Evolutionary conservation across 2,888 invertebrate genomes (phyloP), one percentile per base, ranked within the genome.

Genomic region (Pogonocherus hispidulus): DNA sequence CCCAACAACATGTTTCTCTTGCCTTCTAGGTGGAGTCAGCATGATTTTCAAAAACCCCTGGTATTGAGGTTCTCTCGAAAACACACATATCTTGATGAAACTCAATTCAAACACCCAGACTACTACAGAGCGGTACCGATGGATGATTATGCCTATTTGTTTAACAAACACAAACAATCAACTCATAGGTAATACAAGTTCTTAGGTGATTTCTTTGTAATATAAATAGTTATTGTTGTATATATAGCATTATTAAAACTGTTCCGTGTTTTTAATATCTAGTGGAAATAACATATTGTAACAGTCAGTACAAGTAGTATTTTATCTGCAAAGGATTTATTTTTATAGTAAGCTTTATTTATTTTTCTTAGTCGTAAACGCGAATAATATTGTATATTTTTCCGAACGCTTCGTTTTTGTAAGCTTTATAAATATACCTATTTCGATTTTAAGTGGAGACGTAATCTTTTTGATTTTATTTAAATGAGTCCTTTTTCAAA

Each of bases 61-160:
- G 82, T 84, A 32, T 73, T 84, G 70, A 78, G 82, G 71, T 83
- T 84, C 73, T 79, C 81, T 8, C 77, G 79, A 52, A 82, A 80
- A 63, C 77, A 79, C 56, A 71, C 75, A 20, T 71, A 74, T 52
- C 51, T 80, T 14, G 77, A 80, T 67, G 71, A 67, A 19, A 72
- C 75, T 41, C 75, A 78, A 63, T 74, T 81, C 63, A 74, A 76
- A 69, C 76, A 76, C 54, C 73, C 76, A 19, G 75, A 76, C 47
- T 80, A 81, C 69, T 82, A 82, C 75, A 77, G 82, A 66, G 76
- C 82, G 47, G 72, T 83, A 3, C 81, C 81, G 0, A 72, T 75
- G 37, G 80, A 83, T 64, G 82, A 83, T 69, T 76, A 83, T 27
- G 81, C 80, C 11, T 81, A 80, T 72, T 77, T 83, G 63, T 83